A percentile compares a stretch with the other conserved stretches of the same genome.
Conservation (phyloP, 2,797 vertebrate species). For the Falco peregrinus region DNA sequence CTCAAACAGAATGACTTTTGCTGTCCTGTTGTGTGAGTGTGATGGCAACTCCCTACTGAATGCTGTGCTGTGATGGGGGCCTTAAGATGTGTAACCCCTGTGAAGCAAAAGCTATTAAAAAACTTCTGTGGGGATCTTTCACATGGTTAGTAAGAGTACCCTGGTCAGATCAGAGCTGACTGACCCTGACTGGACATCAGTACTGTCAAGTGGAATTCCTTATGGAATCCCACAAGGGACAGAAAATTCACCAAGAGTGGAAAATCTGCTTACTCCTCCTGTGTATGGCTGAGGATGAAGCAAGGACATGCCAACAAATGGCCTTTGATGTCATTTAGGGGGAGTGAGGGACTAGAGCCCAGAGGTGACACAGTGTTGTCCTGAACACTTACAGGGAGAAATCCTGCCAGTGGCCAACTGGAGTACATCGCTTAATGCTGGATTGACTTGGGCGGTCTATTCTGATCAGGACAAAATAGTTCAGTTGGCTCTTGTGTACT, state of each 20-base stretch:
- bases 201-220: not conserved
- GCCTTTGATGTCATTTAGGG: not conserved
- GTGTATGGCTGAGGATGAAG: not conserved
- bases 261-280: not conserved
- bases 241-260: not conserved
- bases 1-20: not conserved
- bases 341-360: not conserved
- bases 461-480: not conserved
- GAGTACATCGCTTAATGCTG: not conserved
- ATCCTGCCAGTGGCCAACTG: not conserved
- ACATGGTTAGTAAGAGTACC: not conserved
- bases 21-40: not conserved
- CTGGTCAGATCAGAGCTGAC: not conserved
- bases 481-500: not conserved
- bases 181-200: not conserved
- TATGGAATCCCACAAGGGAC: not conserved
- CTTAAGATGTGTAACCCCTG: not conserved
- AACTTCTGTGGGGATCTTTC: not conserved
- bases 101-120: not conserved
- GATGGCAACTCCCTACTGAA: not conserved
- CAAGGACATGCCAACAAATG: not conserved
- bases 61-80: not conserved
- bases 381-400: not conserved
- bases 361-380: not conserved
- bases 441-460: not conserved